Base-by-base conservation (phyloP, 2,113 vertebrate species). In the Petrocephalus microphthalmus region DNA sequence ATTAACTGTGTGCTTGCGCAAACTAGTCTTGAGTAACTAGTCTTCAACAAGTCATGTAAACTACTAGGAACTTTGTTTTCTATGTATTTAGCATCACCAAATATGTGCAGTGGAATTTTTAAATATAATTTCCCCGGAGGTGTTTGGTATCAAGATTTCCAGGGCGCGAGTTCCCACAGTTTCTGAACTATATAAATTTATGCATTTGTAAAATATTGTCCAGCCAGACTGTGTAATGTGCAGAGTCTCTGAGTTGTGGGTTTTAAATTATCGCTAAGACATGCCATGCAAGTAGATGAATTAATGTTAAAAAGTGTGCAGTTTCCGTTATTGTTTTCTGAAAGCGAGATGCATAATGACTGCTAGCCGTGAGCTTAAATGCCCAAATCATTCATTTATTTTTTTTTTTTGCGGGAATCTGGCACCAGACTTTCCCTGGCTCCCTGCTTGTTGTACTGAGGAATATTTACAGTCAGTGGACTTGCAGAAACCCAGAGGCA, bases 241-340 rank as follows among this genome's bases (percentile, higher is more conserved):
- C 81, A 83, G 88, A 90, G 56, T 87, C 91, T 93, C 91, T 91
- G 81, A 47, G 20, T 83, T 49, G 45, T 83, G 67, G 67, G 47
- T 83, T 49, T 37, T 52, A 10, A 52, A 87, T 74, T 74, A 51
- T 29, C 71, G 33, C 71, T 78, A 29, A 78, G 64, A 81, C 33
- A 87, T 20, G 87, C 67, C 22, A 29, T 49, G 42, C 19, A 71
- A 51, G 60, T 29, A 71, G 49, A 81, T 88, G 52, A 56, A 29
- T 47, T 52, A 20, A 42, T 83, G n/a, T 78, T 57, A 45, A 88
- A 88, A 83, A 60, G 52, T 88, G 37, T 71, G 86, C 60, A 47
- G 19, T 29, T 83, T 83, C 54, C 4, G 1, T 56, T 42, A 49
- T 45, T 54, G 52, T 60, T 11, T 10, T 51, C 29, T 29, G 29